Evolutionary conservation across 1,140 invertebrate genomes (phyloP).

Genomic region (Orussus abietinus): DNA sequence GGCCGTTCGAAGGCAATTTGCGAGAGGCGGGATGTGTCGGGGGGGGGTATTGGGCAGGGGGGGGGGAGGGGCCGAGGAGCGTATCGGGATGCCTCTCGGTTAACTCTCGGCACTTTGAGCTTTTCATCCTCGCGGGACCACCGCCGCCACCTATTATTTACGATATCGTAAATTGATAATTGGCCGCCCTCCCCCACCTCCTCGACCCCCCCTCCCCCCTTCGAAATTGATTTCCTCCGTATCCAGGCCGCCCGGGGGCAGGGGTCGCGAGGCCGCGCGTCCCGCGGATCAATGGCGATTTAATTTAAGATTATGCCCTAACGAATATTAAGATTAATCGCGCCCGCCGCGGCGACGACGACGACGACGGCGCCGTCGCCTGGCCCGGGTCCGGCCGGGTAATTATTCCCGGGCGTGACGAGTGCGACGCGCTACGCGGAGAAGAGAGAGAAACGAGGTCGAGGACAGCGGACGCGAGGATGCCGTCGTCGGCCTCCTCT

Average conservation of each 20-base stretch:
- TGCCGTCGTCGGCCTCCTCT: conserved; percentile 7
- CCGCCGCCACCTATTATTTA: conserved; percentile 35
- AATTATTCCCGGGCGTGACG: conserved; percentile 30
- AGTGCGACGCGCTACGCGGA: conserved; percentile 11
- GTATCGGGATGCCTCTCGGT: neutral
- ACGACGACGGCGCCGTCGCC: conserved; percentile 7
- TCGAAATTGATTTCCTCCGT: conserved; percentile 41
- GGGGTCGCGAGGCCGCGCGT: conserved; percentile 13
- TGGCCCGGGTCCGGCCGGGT: too few relatives aligned
- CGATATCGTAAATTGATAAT: conserved; percentile 46
- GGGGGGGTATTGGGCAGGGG: neutral
- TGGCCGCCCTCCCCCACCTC: conserved; percentile 16
- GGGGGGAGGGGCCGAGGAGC: neutral
- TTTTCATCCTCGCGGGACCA: conserved; percentile 3
- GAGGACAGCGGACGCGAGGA: conserved; percentile 16
- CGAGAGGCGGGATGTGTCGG: neutral
- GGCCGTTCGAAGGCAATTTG: neutral
- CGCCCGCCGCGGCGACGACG: conserved; percentile 12
- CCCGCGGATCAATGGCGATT: conserved; percentile 45
- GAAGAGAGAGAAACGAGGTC: conserved; percentile 19
- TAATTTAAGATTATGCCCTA: conserved; percentile 46
- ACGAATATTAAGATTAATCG: conserved; percentile 49
- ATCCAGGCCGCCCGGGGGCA: conserved; percentile 1
- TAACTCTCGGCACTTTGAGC: too few relatives aligned
- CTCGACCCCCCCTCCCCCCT: neutral